These are phyloP conservation scores for Coccyzus lansbergi DNA, from an alignment of 2,797 vertebrate species.

Conservation along the genomic window DNA sequence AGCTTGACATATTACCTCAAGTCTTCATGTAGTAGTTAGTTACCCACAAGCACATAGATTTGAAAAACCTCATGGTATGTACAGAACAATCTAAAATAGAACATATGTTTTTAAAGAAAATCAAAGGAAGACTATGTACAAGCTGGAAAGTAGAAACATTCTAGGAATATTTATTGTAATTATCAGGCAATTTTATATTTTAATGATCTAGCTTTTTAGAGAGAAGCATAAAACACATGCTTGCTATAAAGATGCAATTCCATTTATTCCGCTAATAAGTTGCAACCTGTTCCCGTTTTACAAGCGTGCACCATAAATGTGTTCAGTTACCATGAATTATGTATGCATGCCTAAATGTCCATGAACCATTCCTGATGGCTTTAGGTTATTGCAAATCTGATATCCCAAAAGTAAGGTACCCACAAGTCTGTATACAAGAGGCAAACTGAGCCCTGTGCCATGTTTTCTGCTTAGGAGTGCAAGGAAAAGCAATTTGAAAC, in stretches of 20 bases:
- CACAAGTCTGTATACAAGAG: not conserved
- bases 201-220: conserved; percentile 36
- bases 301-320: not conserved
- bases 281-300: conserved; percentile 49
- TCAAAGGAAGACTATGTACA: not conserved
- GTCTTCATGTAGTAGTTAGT: not conserved
- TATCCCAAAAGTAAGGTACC: not conserved
- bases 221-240: not conserved
- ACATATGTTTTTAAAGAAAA: conserved; percentile 4
- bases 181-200: conserved; percentile 35
- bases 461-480: not conserved
- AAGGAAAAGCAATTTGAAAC: not conserved
- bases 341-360: conserved; percentile 21
- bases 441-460: not conserved
- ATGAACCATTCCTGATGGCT: conserved; percentile 30
- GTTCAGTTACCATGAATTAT: conserved; percentile 45
- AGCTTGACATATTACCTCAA: conserved; percentile 3
- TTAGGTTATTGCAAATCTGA: conserved; percentile 34
- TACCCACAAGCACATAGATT: not conserved
- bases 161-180: conserved; percentile 24
- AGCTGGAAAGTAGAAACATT: not conserved
- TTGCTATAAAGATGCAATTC: conserved; percentile 32
- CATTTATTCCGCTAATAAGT: conserved; percentile 61
- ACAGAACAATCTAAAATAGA: not conserved
- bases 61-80: not conserved